Evolutionary conservation across 2,888 invertebrate genomes (phyloP), one percentile per base, ranked within the genome.

Genomic region (Gryllus longicercus): DNA sequence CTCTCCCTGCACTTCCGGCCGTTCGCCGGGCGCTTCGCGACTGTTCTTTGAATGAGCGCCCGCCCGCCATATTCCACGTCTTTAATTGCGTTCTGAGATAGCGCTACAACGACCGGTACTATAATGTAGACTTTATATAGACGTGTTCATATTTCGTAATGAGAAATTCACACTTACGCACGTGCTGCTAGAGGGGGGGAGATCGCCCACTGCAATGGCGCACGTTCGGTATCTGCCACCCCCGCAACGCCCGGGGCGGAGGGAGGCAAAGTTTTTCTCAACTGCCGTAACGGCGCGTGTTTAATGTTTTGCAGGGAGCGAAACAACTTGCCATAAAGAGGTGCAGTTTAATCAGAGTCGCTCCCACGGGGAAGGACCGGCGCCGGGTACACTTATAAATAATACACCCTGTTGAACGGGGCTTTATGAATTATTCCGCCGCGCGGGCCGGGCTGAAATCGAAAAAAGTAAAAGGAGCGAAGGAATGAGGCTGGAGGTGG

Each of bases 301-400:
- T 63, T 63, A 63, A 63, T 63, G 63, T 63, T 63, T 63, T 14
- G 63, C 63, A n/a, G 63, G n/a, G 63, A 63, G 63, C 16, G 63
- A 63, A 63, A n/a, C 63, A 63, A 63, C 63, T 63, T 63, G 63
- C 63, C 63, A 63, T 63, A 63, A 63, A 63, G 63, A 63, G 63
- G 63, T 63, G 63, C 63, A 63, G 63, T 63, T 63, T 63, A 63
- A 63, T 63, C 63, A 63, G 63, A 63, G 63, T 63, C 63, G 14
- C 12, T 63, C 63, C 63, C 63, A 14, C 14, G 63, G 63, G 63
- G 63, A 63, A 63, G 63, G 63, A 63, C 63, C 63, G 63, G 63
- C 63, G 63, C 63, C 63, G 63, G 38, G 63, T n/a, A 63, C 63
- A 63, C 63, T 63, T 63, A 63, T 63, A 63, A 63, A 63, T 63